Evolutionary conservation across 1,140 invertebrate genomes (phyloP).

Genomic region (Notospermus geniculatus): DNA sequence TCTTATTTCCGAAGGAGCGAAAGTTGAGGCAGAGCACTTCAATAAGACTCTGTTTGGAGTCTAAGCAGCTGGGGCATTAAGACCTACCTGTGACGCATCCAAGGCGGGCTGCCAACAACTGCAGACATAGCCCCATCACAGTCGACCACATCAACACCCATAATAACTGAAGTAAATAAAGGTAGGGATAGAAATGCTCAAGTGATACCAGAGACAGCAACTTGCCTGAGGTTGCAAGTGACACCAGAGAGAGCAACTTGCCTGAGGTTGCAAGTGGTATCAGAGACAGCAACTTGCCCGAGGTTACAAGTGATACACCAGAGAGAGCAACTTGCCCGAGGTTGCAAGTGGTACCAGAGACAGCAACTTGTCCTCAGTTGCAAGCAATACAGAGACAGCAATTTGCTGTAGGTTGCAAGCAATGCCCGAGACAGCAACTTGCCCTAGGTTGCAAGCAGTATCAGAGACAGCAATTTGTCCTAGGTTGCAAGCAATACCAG

Average conservation of each 20-base stretch:
- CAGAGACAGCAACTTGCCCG: too few species aligned
- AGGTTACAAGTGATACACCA: not conserved
- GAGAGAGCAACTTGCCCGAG: not conserved
- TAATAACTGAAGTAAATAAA: constrained; percentile 64
- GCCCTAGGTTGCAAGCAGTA: too few species aligned
- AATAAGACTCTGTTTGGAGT: not conserved
- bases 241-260: not conserved
- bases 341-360: too few species aligned
- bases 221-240: not conserved
- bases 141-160: constrained; percentile 87
- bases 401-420: not conserved
- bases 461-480: too few species aligned
- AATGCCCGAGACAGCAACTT: too few species aligned
- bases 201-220: not conserved
- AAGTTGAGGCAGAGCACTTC: too few species aligned
- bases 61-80: not conserved
- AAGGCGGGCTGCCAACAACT: constrained; percentile 76
- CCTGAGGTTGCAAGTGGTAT: not conserved
- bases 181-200: too few species aligned
- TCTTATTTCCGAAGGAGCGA: too few species aligned
- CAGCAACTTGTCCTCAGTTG: not conserved
- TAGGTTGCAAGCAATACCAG: too few species aligned
- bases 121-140: constrained; percentile 79
- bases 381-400: not conserved
- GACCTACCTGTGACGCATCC: constrained; percentile 74